Percentiles rank a stretch among this genome's conserved stretches.
Evolutionary conservation across 2,797 vertebrate species (phyloP).

Genomic region (Odontamblyopus lacepedii): DNA sequence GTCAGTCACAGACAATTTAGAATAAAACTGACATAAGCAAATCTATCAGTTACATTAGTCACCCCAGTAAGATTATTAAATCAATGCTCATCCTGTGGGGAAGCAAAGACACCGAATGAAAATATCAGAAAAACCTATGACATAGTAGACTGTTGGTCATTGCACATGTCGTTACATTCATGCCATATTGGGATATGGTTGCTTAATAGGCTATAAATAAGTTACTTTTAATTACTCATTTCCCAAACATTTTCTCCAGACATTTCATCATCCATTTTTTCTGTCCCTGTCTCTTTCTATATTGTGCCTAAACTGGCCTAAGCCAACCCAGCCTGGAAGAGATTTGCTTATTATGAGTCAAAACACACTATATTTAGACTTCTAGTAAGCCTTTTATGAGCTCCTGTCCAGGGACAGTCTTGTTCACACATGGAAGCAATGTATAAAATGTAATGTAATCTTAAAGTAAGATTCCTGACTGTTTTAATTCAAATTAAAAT

Average conservation of each 20-base stretch:
- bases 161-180: neutral
- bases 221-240: neutral
- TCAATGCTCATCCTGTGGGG: neutral
- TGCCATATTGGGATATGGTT: neutral
- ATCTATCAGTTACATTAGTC: too few relatives aligned
- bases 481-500: too few relatives aligned
- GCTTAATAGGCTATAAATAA: neutral
- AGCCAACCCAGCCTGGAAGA: neutral
- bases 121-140: too few relatives aligned
- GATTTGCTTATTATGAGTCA: conserved; percentile 2
- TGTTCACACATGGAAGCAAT: neutral
- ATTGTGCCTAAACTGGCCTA: neutral
- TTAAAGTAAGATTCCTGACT: too few relatives aligned
- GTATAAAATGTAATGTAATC: too few relatives aligned
- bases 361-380: conserved; percentile 2
- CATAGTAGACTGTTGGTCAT: too few relatives aligned
- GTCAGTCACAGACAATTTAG: too few relatives aligned
- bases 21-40: too few relatives aligned
- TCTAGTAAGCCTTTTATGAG: conserved; percentile 5
- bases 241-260: neutral
- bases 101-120: too few relatives aligned
- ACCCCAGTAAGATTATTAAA: neutral
- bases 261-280: neutral
- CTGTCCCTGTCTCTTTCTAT: too few relatives aligned
- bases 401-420: neutral